Conservation (phyloP, 2,113 vertebrate genomes). For the Dermatemys mawii region DNA sequence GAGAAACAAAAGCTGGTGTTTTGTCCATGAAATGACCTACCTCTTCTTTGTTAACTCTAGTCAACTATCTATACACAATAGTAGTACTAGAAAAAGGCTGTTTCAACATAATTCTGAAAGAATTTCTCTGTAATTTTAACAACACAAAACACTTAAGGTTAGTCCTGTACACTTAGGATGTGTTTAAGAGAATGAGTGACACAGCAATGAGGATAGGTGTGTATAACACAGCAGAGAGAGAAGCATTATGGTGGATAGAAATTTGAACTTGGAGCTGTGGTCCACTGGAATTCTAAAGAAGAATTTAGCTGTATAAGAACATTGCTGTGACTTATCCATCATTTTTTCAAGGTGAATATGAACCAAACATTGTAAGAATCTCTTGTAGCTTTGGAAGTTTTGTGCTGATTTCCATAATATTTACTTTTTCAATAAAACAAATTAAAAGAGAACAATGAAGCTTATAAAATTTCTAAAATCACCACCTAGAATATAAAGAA, state of each 20-base stretch:
- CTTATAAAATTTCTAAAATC: not conserved
- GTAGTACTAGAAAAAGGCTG: not conserved
- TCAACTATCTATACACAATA: not conserved
- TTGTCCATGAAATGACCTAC: not conserved
- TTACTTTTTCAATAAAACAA: not conserved
- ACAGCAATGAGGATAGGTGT: not conserved
- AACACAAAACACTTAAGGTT: accelerated
- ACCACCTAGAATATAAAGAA: not conserved
- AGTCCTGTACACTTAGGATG: not conserved
- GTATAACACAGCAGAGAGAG: accelerated
- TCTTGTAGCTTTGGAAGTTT: not conserved
- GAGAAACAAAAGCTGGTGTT: not conserved
- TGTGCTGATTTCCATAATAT: not conserved
- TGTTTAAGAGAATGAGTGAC: not conserved
- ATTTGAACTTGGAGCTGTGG: not conserved
- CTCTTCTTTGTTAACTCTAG: not conserved
- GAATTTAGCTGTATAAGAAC: not conserved
- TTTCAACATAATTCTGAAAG: not conserved
- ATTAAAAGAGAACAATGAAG: not conserved
- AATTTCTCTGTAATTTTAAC: not conserved
- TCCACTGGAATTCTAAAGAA: not conserved
- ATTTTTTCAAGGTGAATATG: not conserved
- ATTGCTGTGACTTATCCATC: not conserved
- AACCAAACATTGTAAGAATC: not conserved
- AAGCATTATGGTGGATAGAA: not conserved